Evolutionary conservation across 1,140 invertebrate genomes (phyloP), one percentile per base, ranked within the genome.

Genomic region (Probaryconus sp.): DNA sequence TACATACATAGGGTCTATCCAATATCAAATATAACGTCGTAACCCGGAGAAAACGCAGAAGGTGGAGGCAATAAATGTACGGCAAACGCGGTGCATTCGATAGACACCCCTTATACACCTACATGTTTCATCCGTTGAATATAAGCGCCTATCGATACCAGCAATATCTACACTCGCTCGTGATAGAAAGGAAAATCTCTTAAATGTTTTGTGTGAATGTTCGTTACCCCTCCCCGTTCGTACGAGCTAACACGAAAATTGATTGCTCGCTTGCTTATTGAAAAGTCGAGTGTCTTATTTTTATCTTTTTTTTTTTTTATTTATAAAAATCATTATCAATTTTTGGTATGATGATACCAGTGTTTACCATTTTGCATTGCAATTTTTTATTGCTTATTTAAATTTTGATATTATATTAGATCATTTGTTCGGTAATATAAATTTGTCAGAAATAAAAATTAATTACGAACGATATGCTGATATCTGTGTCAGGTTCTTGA

Each of bases 11-110:
- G 63, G 81, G 80, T 87, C 81, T 85, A 85, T 85, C 86, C 84
- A 87, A 87, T 87, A 87, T 87, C 84, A 86, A 87, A 87, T 87
- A 87, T 87, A 87, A 87, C 83, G 81, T 86, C 85, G 81, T 84
- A 86, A 81, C 79, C 78, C 35, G 72, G 73, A 71, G 79, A 78
- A 80, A 76, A 68, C 73, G 79, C 65, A 73, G 73, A 80, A 81
- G 78, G 74, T 80, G 77, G 72, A 75, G 79, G 85, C 85, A 85
- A 87, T 87, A 87, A 87, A 87, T 85, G 84, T 87, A 87, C 83
- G 81, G 83, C 78, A 84, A 87, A 87, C 85, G n/a, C n/a, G 83
- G 81, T 80, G 83, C 73, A 79, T 53, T 77, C 83, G 83, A 85
- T 84, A 84, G 79, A 81, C 79, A 77, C 78, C 77, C 82, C 58